phyloP scores from a whole-genome alignment of 2,888 invertebrate genomes.

The Synergus japonicus region DNA sequence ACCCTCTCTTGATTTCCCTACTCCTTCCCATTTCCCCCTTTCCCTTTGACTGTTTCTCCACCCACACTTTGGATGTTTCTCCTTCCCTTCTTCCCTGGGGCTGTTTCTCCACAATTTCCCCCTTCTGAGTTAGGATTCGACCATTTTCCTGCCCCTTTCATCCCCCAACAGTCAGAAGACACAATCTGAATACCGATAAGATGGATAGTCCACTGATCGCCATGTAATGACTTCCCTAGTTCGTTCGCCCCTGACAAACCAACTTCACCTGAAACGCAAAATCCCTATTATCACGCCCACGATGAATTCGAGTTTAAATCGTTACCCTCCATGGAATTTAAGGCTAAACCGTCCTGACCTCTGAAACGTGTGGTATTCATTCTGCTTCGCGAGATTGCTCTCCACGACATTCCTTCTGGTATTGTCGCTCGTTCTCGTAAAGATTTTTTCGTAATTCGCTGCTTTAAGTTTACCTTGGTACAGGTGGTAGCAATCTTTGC shows the following conservation, averaged over 20 bases:
- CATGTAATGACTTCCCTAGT: slow-evolving; percentile 67
- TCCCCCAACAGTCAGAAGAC: slow-evolving; percentile 55
- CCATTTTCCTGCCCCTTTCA: slow-evolving; percentile 45
- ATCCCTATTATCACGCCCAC: slow-evolving; percentile 61
- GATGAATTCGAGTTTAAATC: slow-evolving; percentile 59
- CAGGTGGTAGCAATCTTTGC: neutral
- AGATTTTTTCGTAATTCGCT: neutral
- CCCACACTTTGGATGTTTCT: slow-evolving; percentile 41
- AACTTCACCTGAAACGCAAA: slow-evolving; percentile 38
- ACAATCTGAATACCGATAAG: slow-evolving; percentile 72
- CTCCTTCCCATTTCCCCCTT: slow-evolving; percentile 66
- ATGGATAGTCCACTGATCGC: slow-evolving; percentile 71
- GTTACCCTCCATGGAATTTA: slow-evolving; percentile 56
- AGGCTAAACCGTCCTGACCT: slow-evolving; percentile 38
- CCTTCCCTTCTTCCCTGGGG: slow-evolving; percentile 31
- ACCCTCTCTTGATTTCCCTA: slow-evolving; percentile 40
- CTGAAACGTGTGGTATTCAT: slow-evolving; percentile 44
- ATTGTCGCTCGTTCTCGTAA: neutral
- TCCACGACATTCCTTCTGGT: slow-evolving; percentile 1
- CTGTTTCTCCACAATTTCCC: slow-evolving; percentile 48
- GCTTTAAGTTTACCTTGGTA: neutral
- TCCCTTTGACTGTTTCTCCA: slow-evolving; percentile 56
- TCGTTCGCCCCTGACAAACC: slow-evolving; percentile 41
- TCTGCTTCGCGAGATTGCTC: slow-evolving; percentile 29
- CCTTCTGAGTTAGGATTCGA: slow-evolving; percentile 56